These are phyloP conservation scores for Telmatochromis brachygnathus DNA, from an alignment of 2,113 vertebrate genomes.

Conservation along the genomic window DNA sequence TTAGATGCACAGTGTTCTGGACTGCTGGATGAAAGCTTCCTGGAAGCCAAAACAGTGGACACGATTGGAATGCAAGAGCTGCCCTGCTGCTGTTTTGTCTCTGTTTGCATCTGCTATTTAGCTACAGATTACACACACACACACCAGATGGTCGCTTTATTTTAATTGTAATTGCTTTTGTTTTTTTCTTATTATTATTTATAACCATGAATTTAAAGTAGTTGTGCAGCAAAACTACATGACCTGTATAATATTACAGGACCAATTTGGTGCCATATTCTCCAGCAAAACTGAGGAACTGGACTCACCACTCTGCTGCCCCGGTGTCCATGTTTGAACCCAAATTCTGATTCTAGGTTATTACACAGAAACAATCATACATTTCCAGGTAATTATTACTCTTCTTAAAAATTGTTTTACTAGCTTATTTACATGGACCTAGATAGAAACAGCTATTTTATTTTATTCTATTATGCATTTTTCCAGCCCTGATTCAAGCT, in stretches of 20 bases:
- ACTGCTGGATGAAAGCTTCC: conserved; percentile 4
- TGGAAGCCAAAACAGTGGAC: conserved; percentile 9
- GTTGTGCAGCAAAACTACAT: background rate
- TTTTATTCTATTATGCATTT: background rate
- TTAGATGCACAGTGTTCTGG: conserved; percentile 16
- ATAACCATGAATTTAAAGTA: background rate
- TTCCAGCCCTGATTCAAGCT: background rate
- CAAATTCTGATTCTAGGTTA: background rate
- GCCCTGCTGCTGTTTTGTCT: conserved; percentile 27
- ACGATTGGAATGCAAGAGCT: conserved; percentile 37
- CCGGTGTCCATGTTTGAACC: background rate
- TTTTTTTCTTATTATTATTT: background rate
- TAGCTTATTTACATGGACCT: background rate
- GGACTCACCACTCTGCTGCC: background rate
- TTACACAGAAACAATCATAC: background rate
- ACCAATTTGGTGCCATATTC: background rate
- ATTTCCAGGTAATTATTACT: background rate
- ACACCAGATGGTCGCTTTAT: background rate
- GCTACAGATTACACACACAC: background rate
- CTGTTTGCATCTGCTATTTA: conserved; percentile 11
- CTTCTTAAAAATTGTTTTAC: background rate
- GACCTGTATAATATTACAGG: background rate
- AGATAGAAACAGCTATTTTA: background rate
- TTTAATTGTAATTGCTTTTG: background rate
- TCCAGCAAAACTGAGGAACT: background rate